Conservation (phyloP, 1,140 invertebrate species). For the Asobara japonica region DNA sequence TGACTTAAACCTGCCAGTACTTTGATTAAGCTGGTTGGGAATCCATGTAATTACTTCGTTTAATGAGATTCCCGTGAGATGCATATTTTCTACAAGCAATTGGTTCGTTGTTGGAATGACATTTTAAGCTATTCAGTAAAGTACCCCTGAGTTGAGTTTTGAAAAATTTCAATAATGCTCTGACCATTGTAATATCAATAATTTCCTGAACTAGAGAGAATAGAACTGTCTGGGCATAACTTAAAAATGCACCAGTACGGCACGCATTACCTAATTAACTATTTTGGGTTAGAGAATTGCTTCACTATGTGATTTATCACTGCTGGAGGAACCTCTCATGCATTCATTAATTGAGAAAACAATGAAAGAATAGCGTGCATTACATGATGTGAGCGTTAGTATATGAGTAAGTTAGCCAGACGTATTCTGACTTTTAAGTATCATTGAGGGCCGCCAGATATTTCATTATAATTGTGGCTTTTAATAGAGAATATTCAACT, state of each 20-base stretch:
- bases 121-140: not conserved
- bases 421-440: not conserved
- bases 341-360: too few species aligned
- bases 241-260: not conserved
- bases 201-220: conserved; percentile 4
- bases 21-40: not conserved
- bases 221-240: conserved; percentile 32
- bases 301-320: too few species aligned
- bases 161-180: not conserved
- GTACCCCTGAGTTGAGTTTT: not conserved
- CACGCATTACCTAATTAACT: not conserved
- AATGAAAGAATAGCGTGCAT: not conserved
- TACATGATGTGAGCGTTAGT: not conserved
- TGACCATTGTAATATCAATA: conserved; percentile 7
- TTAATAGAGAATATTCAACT: too few species aligned
- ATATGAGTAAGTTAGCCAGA: not conserved
- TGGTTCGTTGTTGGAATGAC: conserved; percentile 8
- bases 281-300: too few species aligned
- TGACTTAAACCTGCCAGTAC: not conserved
- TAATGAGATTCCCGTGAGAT: not conserved
- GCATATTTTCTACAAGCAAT: conserved; percentile 15
- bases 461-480: too few species aligned
- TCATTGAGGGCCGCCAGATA: not conserved
- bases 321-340: too few species aligned
- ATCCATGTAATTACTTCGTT: not conserved